These are phyloP conservation scores for Aldabrachelys gigantea DNA, from an alignment of 2,113 vertebrate species.

Conservation along the genomic window DNA sequence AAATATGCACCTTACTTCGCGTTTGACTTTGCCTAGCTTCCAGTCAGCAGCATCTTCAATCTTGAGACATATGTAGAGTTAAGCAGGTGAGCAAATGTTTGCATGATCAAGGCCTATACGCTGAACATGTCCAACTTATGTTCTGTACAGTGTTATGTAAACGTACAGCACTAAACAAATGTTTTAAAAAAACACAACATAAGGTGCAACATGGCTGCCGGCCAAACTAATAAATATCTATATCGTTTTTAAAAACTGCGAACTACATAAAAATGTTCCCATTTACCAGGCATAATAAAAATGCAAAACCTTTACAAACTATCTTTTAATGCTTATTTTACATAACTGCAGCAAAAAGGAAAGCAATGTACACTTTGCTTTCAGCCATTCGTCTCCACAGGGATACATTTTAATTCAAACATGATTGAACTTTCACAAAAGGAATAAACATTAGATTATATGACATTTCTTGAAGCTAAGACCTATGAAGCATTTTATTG, in stretches of 20 bases:
- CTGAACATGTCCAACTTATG: not conserved
- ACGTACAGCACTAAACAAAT: not conserved
- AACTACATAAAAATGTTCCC: not conserved
- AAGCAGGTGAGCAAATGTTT: not conserved
- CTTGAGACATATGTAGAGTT: not conserved
- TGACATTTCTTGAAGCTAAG: not conserved
- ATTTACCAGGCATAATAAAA: conserved; percentile 43
- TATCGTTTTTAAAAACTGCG: fast-evolving
- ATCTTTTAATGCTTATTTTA: conserved; percentile 53
- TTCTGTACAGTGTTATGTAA: not conserved
- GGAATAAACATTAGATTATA: not conserved
- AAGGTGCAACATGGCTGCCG: not conserved
- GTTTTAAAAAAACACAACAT: not conserved
- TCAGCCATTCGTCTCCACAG: conserved; percentile 40
- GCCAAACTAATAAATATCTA: not conserved
- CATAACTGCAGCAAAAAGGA: conserved; percentile 56
- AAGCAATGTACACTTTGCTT: conserved; percentile 54
- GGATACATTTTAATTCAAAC: conserved; percentile 36
- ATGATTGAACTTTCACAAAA: not conserved
- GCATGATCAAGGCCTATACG: not conserved
- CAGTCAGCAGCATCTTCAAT: not conserved
- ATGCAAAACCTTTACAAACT: conserved; percentile 42
- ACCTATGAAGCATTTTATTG: not conserved
- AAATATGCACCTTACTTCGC: not conserved
- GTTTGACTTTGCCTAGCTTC: not conserved